Percentiles rank a stretch among this genome's conserved stretches.
Evolutionary conservation across 2,888 invertebrate genomes (phyloP).

Genomic region (Amaurobius ferox): DNA sequence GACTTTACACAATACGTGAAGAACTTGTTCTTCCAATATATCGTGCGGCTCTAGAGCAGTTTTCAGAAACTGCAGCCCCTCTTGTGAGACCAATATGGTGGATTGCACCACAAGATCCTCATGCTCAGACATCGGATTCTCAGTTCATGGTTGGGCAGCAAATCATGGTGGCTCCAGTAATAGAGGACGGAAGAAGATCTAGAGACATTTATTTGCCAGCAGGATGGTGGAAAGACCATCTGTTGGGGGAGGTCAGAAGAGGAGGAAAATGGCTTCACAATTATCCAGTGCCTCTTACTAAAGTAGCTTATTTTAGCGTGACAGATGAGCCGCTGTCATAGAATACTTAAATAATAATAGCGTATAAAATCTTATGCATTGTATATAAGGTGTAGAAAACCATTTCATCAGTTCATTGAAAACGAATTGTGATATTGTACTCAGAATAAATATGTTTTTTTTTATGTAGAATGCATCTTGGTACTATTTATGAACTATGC

Average conservation of each 20-base stretch:
- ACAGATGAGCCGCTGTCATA: constrained; percentile 50
- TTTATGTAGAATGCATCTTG: too few species aligned
- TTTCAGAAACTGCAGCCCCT: constrained; percentile 87
- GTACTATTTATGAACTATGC: too few species aligned
- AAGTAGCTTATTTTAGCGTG: constrained; percentile 74
- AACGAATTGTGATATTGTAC: too few species aligned
- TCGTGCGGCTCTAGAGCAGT: constrained; percentile 85
- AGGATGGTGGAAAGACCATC: constrained; percentile 91
- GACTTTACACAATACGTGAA: constrained; percentile 81
- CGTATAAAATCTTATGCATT: too few species aligned
- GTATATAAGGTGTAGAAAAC: too few species aligned
- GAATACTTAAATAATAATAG: not conserved
- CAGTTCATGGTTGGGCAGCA: constrained; percentile 93
- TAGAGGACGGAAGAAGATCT: constrained; percentile 84
- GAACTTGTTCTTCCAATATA: constrained; percentile 83
- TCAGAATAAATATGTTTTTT: too few species aligned
- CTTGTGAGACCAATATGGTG: constrained; percentile 93
- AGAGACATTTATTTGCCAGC: constrained; percentile 90
- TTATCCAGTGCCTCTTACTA: constrained; percentile 79
- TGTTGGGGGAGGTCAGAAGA: constrained; percentile 89
- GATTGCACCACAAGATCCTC: constrained; percentile 87
- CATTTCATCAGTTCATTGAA: too few species aligned
- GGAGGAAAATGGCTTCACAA: constrained; percentile 94
- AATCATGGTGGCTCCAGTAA: constrained; percentile 91
- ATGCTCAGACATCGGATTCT: constrained; percentile 86